These are phyloP conservation scores for Ctenodactylus gundi DNA, from an alignment of 2,113 vertebrate genomes.

Conservation along the genomic window DNA sequence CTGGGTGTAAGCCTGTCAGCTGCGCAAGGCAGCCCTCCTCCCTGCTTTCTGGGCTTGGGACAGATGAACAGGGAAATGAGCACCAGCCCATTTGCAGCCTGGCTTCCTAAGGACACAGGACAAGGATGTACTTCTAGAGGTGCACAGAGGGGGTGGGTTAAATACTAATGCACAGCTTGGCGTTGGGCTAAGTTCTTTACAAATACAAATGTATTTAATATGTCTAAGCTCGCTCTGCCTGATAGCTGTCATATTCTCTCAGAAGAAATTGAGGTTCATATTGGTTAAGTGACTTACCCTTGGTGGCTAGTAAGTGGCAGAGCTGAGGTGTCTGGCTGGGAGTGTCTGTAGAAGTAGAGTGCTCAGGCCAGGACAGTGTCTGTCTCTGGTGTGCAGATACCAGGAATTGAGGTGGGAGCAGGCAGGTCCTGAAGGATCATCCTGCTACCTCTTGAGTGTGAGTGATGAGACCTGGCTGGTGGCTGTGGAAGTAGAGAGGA, in stretches of 20 bases:
- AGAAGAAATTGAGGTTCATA: not conserved
- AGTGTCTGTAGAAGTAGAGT: not conserved
- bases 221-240: too few species aligned
- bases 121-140: not conserved
- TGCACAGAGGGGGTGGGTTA: too few species aligned
- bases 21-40: not conserved
- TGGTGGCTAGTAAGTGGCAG: not conserved
- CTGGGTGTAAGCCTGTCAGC: not conserved
- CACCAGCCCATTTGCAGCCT: not conserved
- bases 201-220: not conserved
- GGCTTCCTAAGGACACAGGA: not conserved
- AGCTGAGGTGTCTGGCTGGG: not conserved
- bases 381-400: not conserved
- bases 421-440: not conserved
- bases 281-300: not conserved
- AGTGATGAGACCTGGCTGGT: not conserved
- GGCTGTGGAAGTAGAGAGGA: not conserved
- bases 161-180: not conserved
- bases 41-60: not conserved
- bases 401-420: not conserved
- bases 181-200: not conserved
- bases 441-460: not conserved
- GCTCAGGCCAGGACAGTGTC: not conserved
- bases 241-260: too few species aligned
- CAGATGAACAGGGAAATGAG: not conserved